Base-by-base conservation (phyloP, 2,888 invertebrate genomes). In the Tortrix viridana region DNA sequence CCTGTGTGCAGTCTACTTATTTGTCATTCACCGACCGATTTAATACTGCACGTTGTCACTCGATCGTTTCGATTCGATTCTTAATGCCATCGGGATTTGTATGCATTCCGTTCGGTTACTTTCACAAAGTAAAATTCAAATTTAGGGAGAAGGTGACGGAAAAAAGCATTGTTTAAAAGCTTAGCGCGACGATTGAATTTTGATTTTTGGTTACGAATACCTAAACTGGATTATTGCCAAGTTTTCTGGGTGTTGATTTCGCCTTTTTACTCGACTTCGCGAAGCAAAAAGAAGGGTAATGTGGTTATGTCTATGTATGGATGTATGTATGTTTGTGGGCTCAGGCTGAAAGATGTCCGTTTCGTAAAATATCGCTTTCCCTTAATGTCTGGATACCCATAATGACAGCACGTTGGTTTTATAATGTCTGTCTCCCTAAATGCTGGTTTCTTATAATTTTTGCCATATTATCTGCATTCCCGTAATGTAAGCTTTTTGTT, bases 91-190 rank as follows among this genome's bases (percentile, higher is more conserved):
- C n/a, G 60, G 54, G 55, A 56, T 55, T 65, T 46, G 53, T 52
- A 65, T 65, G 62, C 65, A 54, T 23, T 62, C 14, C 52, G 26
- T 26, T 26, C 41, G 18, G 37, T 50, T 43, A 37, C 65, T 65
- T 65, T 65, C 65, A 50, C 65, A 9, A 26, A 7, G 50, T 22
- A 38, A 41, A 41, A 46, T 56, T 62, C 52, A 44, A 57, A 56
- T 62, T 60, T 52, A 20, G 56, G 50, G 50, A 56, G 22, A 61
- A 56, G 44, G 26, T 56, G 44, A 52, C 46, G 56, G 20, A 43
- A 38, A 20, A 20, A 37, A 50, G 50, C 26, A 26, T 52, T 57
- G 26, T 56, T 32, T n/a, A 57, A 49, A 57, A 52, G 19, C 56
- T 41, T 62, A 50, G 56, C 56, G 50, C 50, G 23, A 19, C 26